These are phyloP conservation scores for Epinotia ramella DNA, from an alignment of 2,888 invertebrate species.

Conservation along the genomic window DNA sequence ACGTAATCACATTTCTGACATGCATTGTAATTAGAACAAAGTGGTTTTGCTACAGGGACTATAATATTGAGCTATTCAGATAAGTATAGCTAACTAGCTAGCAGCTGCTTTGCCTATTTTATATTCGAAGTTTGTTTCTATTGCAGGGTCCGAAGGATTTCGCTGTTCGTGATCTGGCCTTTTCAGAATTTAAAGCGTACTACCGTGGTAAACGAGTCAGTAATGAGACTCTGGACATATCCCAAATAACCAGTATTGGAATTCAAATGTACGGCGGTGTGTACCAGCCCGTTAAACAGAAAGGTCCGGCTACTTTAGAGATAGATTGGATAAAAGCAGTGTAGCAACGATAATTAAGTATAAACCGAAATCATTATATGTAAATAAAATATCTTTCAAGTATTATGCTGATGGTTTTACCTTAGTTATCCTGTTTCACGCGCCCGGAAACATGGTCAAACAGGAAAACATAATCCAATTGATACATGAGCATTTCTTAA, in stretches of 20 bases:
- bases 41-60: no score
- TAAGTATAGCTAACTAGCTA: no score
- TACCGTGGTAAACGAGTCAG: constrained; percentile 85
- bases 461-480: no score
- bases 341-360: constrained; percentile 48
- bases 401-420: neutral
- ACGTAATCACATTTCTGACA: no score
- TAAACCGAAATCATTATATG: neutral
- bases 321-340: constrained; percentile 85
- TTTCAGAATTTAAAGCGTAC: constrained; percentile 86
- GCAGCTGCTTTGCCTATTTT: neutral
- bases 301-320: constrained; percentile 87
- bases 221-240: constrained; percentile 83
- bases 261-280: constrained; percentile 89
- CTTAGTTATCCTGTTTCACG: neutral
- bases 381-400: neutral
- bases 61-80: no score
- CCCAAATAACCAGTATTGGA: constrained; percentile 86
- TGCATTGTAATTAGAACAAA: no score
- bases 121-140: neutral
- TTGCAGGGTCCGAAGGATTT: constrained; percentile 84
- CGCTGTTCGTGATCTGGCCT: constrained; percentile 79
- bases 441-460: no score
- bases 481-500: no score
- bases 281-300: constrained; percentile 86